A percentile compares a stretch with the other conserved stretches of the same genome.
phyloP scores from a whole-genome alignment of 2,888 invertebrate species.

The Polydesmus complanatus region DNA sequence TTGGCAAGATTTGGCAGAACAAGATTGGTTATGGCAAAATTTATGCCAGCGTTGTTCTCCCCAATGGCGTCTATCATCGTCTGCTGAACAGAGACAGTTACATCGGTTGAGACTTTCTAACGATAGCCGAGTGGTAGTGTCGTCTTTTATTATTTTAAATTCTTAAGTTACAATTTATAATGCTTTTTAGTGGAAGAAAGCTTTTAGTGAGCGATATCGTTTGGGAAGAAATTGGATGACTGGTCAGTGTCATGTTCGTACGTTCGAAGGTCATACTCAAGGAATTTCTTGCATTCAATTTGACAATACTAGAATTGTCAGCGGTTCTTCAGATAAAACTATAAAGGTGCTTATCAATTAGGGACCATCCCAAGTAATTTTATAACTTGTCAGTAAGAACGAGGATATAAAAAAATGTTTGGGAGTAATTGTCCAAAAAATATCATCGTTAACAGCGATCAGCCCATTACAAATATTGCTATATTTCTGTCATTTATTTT shows the following conservation, averaged over 20 bases:
- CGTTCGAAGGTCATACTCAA: conserved; percentile 40
- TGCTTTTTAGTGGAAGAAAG: conserved; percentile 36
- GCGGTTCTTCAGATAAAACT: conserved; percentile 40
- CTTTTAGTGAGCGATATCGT: conserved; percentile 37
- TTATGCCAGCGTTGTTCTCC: conserved; percentile 29
- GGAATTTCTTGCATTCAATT: conserved; percentile 41
- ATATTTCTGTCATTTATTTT: too few species aligned
- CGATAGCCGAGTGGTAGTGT: too few species aligned
- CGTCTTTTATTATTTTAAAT: too few species aligned
- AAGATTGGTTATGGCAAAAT: conserved; percentile 33
- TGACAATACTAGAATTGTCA: conserved; percentile 39
- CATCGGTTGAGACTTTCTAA: conserved; percentile 28
- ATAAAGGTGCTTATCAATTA: conserved; percentile 32
- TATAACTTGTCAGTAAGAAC: too few species aligned
- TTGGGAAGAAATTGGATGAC: conserved; percentile 37
- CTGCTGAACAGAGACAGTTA: conserved; percentile 33
- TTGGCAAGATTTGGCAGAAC: conserved; percentile 32
- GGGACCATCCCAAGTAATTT: too few species aligned
- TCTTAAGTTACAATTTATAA: too few species aligned
- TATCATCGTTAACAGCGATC: too few species aligned
- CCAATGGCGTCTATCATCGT: conserved; percentile 33
- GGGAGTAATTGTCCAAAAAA: too few species aligned
- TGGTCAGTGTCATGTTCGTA: conserved; percentile 38
- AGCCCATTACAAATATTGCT: not conserved
- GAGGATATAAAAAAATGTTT: too few species aligned